A percentile compares a stretch with the other conserved stretches of the same genome.
Evolutionary conservation across 2,888 invertebrate species (phyloP).

Genomic region (Sturmia bella): DNA sequence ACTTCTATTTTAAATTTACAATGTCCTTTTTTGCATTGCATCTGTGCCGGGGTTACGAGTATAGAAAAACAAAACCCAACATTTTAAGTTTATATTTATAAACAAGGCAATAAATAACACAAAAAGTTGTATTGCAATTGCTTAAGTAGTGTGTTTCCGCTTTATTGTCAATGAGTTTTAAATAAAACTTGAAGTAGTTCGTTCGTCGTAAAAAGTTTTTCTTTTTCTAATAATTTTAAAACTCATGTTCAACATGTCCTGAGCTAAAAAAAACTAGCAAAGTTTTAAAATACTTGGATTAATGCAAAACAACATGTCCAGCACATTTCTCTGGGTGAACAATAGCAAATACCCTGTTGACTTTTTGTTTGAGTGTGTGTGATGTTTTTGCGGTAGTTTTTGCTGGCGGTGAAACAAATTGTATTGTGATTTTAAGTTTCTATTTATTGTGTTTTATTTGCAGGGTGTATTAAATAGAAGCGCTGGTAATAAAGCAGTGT

Average conservation of each 20-base stretch:
- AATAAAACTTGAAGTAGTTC: neutral
- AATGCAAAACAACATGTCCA: slow-evolving; percentile 7
- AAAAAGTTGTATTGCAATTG: neutral
- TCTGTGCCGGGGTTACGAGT: no score
- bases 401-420: slow-evolving; percentile 27
- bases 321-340: slow-evolving; percentile 6
- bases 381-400: slow-evolving; percentile 1
- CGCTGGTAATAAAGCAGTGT: neutral
- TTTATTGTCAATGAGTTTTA: slow-evolving; percentile 18
- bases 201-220: neutral
- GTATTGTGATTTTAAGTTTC: neutral
- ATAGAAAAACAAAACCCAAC: no score
- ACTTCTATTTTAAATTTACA: no score
- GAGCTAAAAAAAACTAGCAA: neutral
- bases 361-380: slow-evolving; percentile 11
- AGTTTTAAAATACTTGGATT: slow-evolving; percentile 3
- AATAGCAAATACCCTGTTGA: slow-evolving; percentile 54
- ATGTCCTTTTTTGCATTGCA: no score
- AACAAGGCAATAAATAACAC: no score
- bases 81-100: no score
- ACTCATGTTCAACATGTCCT: slow-evolving; percentile 11
- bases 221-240: slow-evolving; percentile 28
- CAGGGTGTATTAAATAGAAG: neutral
- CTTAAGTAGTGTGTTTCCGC: slow-evolving; percentile 3
- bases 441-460: no score